These are phyloP conservation scores for Drosophila atripex DNA, from an alignment of 2,888 invertebrate genomes.

Conservation along the genomic window DNA sequence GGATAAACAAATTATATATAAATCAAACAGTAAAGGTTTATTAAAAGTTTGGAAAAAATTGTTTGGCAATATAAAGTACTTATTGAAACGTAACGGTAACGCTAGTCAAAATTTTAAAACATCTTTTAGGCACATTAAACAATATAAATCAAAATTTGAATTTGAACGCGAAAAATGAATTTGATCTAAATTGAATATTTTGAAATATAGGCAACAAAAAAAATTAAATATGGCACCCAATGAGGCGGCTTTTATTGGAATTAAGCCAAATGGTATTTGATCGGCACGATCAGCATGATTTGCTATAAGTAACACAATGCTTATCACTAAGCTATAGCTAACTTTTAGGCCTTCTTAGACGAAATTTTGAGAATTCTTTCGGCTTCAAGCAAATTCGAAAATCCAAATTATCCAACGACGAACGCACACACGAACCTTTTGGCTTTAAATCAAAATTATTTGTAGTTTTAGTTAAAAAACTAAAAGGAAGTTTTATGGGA, in stretches of 20 bases:
- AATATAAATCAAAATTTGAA: conserved; percentile 41
- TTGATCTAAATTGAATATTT: conserved; percentile 59
- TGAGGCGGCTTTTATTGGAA: conserved; percentile 81
- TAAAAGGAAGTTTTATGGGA: conserved; percentile 52
- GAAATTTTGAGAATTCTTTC: conserved; percentile 74
- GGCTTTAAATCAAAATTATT: conserved; percentile 78
- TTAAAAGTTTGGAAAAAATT: conserved; percentile 63
- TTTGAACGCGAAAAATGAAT: conserved; percentile 6
- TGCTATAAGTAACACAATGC: conserved; percentile 63
- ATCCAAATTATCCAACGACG: conserved; percentile 47
- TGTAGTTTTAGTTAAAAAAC: conserved; percentile 72
- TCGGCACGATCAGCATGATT: conserved; percentile 64
- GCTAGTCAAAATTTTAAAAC: conserved; percentile 80
- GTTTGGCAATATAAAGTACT: conserved; percentile 78
- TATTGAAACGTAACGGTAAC: conserved; percentile 55
- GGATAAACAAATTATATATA: conserved; percentile 26
- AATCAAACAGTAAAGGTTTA: conserved; percentile 76
- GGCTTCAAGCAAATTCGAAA: conserved; percentile 62
- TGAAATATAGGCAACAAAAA: conserved; percentile 53
- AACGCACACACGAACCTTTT: conserved; percentile 63
- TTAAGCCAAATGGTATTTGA: conserved; percentile 53
- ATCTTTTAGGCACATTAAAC: conserved; percentile 78
- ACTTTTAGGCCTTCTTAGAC: conserved; percentile 80
- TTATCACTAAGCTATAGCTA: conserved; percentile 63
- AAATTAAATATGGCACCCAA: conserved; percentile 57